Evolutionary conservation across 2,797 vertebrate genomes (phyloP).

Genomic region (Manis pentadactyla): DNA sequence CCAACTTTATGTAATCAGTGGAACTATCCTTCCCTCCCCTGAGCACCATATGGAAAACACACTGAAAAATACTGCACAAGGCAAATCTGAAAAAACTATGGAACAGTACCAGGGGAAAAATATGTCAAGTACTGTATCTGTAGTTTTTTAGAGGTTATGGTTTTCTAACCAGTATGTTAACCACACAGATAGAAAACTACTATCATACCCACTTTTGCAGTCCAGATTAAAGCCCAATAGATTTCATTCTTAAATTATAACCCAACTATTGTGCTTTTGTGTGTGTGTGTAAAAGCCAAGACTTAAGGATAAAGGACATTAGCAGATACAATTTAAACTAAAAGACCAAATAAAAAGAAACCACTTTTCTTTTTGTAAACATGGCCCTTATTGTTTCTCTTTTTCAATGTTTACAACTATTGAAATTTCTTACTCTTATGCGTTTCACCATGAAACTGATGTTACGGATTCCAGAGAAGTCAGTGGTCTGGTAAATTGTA

Average conservation of each 20-base stretch:
- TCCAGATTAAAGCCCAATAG: neutral
- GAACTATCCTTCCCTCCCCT: neutral
- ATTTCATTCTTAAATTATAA: constrained; percentile 48
- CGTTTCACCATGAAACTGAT: constrained; percentile 99
- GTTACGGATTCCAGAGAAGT: constrained; percentile 97
- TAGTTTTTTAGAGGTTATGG: neutral
- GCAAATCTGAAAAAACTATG: constrained; percentile 22
- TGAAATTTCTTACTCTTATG: constrained; percentile 92
- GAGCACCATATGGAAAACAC: neutral
- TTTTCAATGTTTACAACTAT: constrained; percentile 41
- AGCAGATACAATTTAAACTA: constrained; percentile 12
- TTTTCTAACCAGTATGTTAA: neutral
- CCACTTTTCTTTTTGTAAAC: constrained; percentile 5
- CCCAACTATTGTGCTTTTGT: neutral
- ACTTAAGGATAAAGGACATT: neutral
- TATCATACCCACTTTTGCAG: neutral
- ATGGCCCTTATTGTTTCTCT: neutral
- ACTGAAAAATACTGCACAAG: neutral
- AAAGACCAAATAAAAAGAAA: constrained; percentile 44
- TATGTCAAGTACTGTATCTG: neutral
- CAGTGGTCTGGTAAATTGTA: constrained; percentile 96
- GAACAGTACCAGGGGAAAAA: neutral
- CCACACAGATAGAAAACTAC: neutral
- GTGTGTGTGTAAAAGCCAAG: neutral
- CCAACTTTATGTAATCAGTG: constrained; percentile 26